Percentiles rank a stretch among this genome's conserved stretches.
phyloP scores from a whole-genome alignment of 2,113 vertebrate species.

The Sitta europaea region DNA sequence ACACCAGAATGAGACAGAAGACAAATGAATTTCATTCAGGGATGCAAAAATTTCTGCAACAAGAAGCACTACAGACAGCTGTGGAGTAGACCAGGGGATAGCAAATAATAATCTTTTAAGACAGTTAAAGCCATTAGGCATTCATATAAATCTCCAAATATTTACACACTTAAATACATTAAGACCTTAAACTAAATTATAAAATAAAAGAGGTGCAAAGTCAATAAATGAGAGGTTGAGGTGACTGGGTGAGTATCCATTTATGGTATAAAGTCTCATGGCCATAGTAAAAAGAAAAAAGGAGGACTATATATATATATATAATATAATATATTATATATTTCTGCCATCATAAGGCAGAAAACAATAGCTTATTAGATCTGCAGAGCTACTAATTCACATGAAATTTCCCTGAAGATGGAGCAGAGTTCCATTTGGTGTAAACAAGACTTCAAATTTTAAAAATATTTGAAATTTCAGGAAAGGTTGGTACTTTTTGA shows the following conservation, averaged over 20 bases:
- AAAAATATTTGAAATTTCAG: not conserved
- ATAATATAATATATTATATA: no score
- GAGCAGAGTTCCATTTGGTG: not conserved
- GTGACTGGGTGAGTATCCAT: not conserved
- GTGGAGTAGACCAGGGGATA: not conserved
- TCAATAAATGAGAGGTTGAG: not conserved
- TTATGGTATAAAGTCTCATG: accelerated
- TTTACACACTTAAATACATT: not conserved
- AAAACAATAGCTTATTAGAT: not conserved
- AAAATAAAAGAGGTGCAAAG: not conserved
- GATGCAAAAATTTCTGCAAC: not conserved
- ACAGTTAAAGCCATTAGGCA: not conserved
- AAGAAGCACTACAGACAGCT: not conserved
- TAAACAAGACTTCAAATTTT: not conserved
- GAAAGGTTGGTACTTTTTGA: not conserved
- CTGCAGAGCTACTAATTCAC: not conserved
- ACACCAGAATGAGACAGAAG: not conserved
- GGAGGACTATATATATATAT: not conserved
- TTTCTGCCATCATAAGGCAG: not conserved
- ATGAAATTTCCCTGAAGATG: not conserved
- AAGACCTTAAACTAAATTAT: not conserved
- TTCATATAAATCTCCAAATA: not conserved
- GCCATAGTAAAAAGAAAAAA: not conserved
- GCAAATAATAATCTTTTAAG: not conserved
- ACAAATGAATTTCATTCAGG: not conserved